Evolutionary conservation across 2,888 invertebrate species (phyloP).

Genomic region (Cephus nigrinus): DNA sequence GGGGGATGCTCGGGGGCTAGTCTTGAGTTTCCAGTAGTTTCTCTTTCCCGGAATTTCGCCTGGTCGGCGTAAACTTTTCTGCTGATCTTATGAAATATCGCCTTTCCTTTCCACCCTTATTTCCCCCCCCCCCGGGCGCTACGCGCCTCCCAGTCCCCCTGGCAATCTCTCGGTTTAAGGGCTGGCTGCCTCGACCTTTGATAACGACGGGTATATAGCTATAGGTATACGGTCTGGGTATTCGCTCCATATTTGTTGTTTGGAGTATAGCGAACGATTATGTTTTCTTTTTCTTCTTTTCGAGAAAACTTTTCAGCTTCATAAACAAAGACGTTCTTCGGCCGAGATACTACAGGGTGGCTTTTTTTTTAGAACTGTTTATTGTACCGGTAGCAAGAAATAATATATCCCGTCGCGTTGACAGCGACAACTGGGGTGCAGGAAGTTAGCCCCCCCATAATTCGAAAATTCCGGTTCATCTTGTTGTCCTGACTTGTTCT

Average conservation of each 20-base stretch:
- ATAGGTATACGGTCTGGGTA: no score
- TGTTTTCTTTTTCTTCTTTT: neutral
- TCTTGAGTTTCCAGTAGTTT: neutral
- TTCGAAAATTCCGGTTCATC: no score
- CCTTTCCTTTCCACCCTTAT: constrained; percentile 4
- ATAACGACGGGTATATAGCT: neutral
- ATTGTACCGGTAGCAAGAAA: neutral
- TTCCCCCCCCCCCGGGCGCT: neutral
- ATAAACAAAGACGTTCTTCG: neutral
- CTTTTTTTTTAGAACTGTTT: neutral
- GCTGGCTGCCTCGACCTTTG: neutral
- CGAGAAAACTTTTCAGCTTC: neutral
- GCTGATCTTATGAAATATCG: constrained; percentile 28
- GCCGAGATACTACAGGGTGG: neutral
- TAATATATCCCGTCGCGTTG: neutral
- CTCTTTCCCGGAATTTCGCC: neutral
- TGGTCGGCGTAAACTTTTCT: constrained; percentile 26
- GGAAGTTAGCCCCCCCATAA: no score
- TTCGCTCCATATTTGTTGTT: neutral
- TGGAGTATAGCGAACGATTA: neutral
- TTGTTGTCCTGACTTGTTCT: no score
- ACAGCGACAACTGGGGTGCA: no score
- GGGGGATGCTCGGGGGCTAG: neutral
- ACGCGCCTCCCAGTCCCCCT: neutral
- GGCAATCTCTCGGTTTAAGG: neutral